These are phyloP conservation scores for Hyaena hyaena DNA, from an alignment of 2,113 vertebrate species.

Conservation along the genomic window DNA sequence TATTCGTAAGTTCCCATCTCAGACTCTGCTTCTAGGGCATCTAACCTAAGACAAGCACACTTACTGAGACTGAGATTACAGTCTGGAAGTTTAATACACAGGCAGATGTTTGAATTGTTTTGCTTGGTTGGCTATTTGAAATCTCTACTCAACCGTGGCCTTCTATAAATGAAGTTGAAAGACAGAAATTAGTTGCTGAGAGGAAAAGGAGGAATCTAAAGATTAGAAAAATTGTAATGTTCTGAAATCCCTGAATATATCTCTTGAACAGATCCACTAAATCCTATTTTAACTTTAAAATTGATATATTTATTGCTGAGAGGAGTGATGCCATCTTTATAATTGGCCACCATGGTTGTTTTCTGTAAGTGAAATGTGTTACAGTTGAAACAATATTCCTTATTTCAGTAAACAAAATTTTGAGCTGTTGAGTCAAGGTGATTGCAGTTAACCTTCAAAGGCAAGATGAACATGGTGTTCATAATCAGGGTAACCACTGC, in stretches of 20 bases:
- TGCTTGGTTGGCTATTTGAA: constrained; percentile 41
- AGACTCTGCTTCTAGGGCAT: background rate
- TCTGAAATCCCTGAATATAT: background rate
- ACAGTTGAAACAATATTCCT: background rate
- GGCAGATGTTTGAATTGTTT: constrained; percentile 46
- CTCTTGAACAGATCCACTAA: background rate
- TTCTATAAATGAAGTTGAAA: background rate
- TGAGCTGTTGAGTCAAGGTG: background rate
- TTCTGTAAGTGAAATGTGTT: background rate
- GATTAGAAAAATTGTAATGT: background rate
- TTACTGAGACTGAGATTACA: constrained; percentile 12
- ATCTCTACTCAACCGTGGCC: background rate
- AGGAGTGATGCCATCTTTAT: background rate
- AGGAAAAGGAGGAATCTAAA: background rate
- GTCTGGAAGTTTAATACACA: background rate
- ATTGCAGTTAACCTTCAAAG: background rate
- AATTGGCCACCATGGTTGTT: background rate
- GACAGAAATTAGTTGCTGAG: background rate
- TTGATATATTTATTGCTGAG: background rate
- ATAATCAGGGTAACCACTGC: background rate
- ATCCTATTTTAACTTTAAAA: background rate
- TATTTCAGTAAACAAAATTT: background rate
- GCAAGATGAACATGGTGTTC: fast-evolving
- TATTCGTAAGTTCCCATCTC: background rate
- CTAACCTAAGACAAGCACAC: background rate